These are phyloP conservation scores for Ascidia mentula DNA, from an alignment of 23 tunicate species.

Conservation along the genomic window DNA sequence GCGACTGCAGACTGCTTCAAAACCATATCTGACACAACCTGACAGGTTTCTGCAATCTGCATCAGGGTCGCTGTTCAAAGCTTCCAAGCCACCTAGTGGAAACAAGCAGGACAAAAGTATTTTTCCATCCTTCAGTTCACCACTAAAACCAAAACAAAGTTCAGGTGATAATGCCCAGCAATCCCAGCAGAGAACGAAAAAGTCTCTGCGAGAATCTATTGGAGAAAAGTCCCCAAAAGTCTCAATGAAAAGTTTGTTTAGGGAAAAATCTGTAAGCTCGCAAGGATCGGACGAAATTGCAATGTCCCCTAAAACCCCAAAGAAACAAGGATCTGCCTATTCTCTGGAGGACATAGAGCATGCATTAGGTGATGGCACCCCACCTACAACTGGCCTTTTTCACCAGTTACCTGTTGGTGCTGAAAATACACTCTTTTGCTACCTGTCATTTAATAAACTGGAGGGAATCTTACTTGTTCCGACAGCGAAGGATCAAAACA, in stretches of 20 bases:
- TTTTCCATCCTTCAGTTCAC: conserved; percentile 37
- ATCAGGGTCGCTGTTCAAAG: conserved; percentile 13
- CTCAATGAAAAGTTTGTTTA: conserved; percentile 37
- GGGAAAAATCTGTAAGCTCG: conserved; percentile 52
- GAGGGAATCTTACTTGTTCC: conserved; percentile 42
- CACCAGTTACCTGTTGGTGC: conserved; percentile 25
- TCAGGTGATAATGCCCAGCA: conserved; percentile 25
- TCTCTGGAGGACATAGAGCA: conserved; percentile 20
- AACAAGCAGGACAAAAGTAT: conserved; percentile 16
- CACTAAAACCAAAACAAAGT: conserved; percentile 23
- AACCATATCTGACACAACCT: conserved; percentile 1
- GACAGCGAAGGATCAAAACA: conserved; percentile 17
- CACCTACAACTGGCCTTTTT: neutral
- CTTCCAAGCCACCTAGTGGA: conserved; percentile 32
- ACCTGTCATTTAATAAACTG: conserved; percentile 25
- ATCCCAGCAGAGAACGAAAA: neutral
- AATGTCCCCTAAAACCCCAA: conserved; percentile 10
- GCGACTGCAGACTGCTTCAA: conserved; percentile 15
- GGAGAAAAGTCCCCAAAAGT: neutral
- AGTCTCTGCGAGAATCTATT: neutral
- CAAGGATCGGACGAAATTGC: conserved; percentile 37
- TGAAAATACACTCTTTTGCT: conserved; percentile 42
- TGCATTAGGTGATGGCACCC: neutral
- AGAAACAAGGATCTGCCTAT: neutral
- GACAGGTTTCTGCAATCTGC: conserved; percentile 19